A percentile compares a stretch with the other conserved stretches of the same genome.
Conservation (phyloP, 1,140 invertebrate species). For the Aphelenchoides besseyi region DNA sequence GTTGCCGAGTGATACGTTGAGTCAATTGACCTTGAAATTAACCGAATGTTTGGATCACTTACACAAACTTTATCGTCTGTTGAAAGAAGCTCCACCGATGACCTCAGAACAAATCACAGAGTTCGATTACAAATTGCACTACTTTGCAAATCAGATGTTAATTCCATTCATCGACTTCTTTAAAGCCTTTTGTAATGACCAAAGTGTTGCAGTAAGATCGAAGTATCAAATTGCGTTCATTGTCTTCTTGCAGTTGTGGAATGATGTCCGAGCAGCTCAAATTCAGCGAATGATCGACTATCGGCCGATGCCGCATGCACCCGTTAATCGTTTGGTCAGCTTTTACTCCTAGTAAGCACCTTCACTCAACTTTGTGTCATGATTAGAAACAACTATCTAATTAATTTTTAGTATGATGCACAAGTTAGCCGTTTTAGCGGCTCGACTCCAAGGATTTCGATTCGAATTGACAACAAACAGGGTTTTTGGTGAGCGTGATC, state of each 20-base stretch:
- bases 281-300: slow-evolving; percentile 53
- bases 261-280: slow-evolving; percentile 52
- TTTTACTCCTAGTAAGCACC: slow-evolving; percentile 48
- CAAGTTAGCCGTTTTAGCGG: slow-evolving; percentile 54
- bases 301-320: slow-evolving; percentile 41
- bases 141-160: slow-evolving; percentile 44
- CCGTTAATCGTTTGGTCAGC: slow-evolving; percentile 48
- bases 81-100: slow-evolving; percentile 38
- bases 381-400: no score
- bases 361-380: background rate
- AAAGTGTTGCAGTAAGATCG: slow-evolving; percentile 9
- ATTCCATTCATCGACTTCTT: slow-evolving; percentile 60
- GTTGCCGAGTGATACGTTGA: slow-evolving; percentile 35
- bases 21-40: slow-evolving; percentile 27
- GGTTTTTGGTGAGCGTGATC: slow-evolving; percentile 57
- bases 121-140: slow-evolving; percentile 30
- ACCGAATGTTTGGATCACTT: slow-evolving; percentile 43
- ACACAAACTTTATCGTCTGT: slow-evolving; percentile 37
- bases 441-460: slow-evolving; percentile 53
- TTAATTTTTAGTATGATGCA: slow-evolving; percentile 55
- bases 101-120: slow-evolving; percentile 31
- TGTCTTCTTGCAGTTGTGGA: slow-evolving; percentile 39
- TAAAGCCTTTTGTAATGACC: slow-evolving; percentile 58
- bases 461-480: slow-evolving; percentile 50
- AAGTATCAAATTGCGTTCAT: background rate